Evolutionary conservation across 2,797 vertebrate genomes (phyloP), one percentile per base, ranked within the genome.

Genomic region (Anguilla anguilla): DNA sequence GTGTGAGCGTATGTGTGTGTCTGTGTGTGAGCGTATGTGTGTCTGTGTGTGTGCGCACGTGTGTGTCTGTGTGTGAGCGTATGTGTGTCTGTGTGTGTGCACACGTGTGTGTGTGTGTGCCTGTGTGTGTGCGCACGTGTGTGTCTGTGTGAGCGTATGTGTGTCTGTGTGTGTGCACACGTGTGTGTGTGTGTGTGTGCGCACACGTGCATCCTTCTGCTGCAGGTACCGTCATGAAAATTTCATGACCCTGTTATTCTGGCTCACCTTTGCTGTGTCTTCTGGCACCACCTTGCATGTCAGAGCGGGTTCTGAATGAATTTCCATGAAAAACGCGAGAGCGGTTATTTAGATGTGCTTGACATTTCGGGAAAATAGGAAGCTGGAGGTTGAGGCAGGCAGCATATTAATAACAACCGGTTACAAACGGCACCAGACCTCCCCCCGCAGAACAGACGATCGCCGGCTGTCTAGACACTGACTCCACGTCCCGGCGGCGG

Each of bases 281-380:
- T 53, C 67, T 86, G 49, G 57, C 83, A 85, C 3, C 84, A 49
- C 49, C 86, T 85, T 49, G 11, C n/a, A 55, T 53, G 84, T 86
- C 89, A 61, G 19, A 15, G 11, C 57, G 53, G 79, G 83, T 43
- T 83, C 89, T 91, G 93, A 94, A 95, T 93, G 89, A 59, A 95
- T 96, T 95, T 95, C 93, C 95, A 95, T 96, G 94, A 89, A 92
- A 91, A 93, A 81, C 39, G 92, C 90, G 17, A 86, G 84, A 85
- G 82, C 89, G 86, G 79, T 93, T 92, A 89, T 95, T 93, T 94
- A 92, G 94, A 93, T 92, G 91, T 90, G 93, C 92, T 93, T 96
- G 95, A 95, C 95, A 96, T 96, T 96, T 96, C 81, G 89, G 91
- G 85, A 86, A 92, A 93, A 92, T 90, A 89, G 77, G 90, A 88